phyloP scores from a whole-genome alignment of 2,797 vertebrate genomes.

The Myotis findleyi region DNA sequence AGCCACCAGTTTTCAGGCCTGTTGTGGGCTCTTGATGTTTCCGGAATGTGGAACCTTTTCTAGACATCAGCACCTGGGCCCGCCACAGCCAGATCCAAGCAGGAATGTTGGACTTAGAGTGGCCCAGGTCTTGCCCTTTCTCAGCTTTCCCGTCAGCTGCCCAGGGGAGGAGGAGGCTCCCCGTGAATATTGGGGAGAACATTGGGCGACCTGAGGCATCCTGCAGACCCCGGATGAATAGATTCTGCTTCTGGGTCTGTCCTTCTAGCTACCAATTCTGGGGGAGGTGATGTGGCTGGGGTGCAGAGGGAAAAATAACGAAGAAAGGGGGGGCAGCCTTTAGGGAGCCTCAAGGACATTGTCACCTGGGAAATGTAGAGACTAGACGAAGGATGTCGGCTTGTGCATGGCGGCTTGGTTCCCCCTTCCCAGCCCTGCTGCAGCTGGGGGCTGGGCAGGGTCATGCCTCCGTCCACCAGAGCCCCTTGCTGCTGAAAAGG shows the following conservation, averaged over 20 bases:
- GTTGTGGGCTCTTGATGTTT: neutral
- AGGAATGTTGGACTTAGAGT: neutral
- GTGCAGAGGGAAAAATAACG: accelerated
- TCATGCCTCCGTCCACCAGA: accelerated
- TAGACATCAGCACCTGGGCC: neutral
- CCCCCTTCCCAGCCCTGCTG: neutral
- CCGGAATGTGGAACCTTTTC: neutral
- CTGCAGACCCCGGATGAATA: neutral
- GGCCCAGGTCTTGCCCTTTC: neutral
- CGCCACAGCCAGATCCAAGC: neutral
- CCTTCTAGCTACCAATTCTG: neutral
- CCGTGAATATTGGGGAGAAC: accelerated
- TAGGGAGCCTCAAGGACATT: neutral
- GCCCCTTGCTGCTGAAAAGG: neutral
- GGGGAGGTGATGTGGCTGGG: too few species aligned
- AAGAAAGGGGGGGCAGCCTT: neutral
- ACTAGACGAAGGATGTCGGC: accelerated
- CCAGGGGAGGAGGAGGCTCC: neutral
- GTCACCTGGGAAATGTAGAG: neutral
- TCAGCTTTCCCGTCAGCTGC: neutral
- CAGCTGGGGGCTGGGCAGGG: neutral
- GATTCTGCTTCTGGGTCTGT: neutral
- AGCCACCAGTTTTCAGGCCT: neutral
- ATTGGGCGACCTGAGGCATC: neutral
- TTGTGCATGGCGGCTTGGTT: neutral